A percentile compares a stretch with the other conserved stretches of the same genome.
Conservation (phyloP, 2,888 invertebrate genomes). For the Mamestra brassicae region DNA sequence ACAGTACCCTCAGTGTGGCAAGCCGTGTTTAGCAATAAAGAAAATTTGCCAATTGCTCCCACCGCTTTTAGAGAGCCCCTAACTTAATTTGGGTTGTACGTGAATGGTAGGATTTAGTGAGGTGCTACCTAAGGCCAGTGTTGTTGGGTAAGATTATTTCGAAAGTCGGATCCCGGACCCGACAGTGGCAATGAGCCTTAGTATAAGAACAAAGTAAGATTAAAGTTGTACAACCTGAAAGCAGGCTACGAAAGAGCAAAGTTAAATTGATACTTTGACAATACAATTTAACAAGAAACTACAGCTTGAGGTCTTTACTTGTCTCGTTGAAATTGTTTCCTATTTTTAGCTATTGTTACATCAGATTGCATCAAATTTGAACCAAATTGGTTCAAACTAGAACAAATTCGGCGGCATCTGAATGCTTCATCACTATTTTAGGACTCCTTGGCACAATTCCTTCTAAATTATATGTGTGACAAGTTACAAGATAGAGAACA, state of each 20-base stretch:
- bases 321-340: background rate
- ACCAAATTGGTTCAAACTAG: background rate
- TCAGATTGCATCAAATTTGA: background rate
- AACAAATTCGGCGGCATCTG: background rate
- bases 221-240: background rate
- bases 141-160: constrained; percentile 16
- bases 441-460: background rate
- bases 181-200: background rate
- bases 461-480: background rate
- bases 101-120: constrained; percentile 6
- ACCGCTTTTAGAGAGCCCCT: background rate
- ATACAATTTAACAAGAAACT: background rate
- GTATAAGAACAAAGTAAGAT: constrained; percentile 11
- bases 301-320: constrained; percentile 3
- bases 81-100: constrained; percentile 29
- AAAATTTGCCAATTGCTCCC: constrained; percentile 14
- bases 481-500: background rate
- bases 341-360: background rate
- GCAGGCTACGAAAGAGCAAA: background rate
- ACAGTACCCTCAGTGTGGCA: constrained; percentile 16
- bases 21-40: constrained; percentile 38
- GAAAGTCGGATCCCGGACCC: background rate
- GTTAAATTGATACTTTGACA: background rate
- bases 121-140: background rate
- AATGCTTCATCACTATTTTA: background rate